A percentile compares a stretch with the other conserved stretches of the same genome.
phyloP scores from a whole-genome alignment of 1,140 invertebrate genomes.

The Hetaerina americana region DNA sequence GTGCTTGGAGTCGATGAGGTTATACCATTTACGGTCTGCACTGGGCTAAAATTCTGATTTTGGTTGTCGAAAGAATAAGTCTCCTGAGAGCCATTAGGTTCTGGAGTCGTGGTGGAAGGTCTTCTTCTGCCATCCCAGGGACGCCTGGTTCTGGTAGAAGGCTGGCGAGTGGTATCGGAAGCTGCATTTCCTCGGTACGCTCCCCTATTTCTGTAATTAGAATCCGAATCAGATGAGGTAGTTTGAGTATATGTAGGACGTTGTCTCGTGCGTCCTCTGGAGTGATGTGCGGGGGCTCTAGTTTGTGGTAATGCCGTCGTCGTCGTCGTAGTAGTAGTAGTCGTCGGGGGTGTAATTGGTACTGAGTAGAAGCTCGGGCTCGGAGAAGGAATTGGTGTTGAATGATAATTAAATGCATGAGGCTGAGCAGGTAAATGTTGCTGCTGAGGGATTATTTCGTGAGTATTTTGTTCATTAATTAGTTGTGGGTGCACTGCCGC shows the following conservation, averaged over 20 bases:
- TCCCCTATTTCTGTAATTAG: neutral
- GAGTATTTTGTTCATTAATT: neutral
- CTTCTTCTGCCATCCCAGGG: neutral
- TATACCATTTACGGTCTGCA: too few species aligned
- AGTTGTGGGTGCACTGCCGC: neutral
- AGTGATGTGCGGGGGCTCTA: slow-evolving; percentile 22
- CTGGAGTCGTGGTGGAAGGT: neutral
- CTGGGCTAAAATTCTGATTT: too few species aligned
- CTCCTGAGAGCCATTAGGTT: too few species aligned
- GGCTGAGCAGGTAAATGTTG: neutral
- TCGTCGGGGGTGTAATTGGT: neutral
- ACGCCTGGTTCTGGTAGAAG: neutral
- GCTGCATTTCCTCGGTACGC: neutral
- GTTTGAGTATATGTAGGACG: slow-evolving; percentile 19
- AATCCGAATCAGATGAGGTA: neutral
- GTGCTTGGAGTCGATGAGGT: too few species aligned
- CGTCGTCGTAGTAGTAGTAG: slow-evolving; percentile 20
- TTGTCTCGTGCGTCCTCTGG: slow-evolving; percentile 22
- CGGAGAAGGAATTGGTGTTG: neutral
- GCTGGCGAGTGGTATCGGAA: neutral
- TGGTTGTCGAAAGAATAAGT: too few species aligned
- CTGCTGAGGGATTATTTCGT: neutral
- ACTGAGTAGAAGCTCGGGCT: neutral
- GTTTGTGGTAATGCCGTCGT: slow-evolving; percentile 22
- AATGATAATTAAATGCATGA: neutral